A percentile compares a stretch with the other conserved stretches of the same genome.
Evolutionary conservation across 2,113 vertebrate genomes (phyloP).

Genomic region (Hemiscyllium ocellatum): DNA sequence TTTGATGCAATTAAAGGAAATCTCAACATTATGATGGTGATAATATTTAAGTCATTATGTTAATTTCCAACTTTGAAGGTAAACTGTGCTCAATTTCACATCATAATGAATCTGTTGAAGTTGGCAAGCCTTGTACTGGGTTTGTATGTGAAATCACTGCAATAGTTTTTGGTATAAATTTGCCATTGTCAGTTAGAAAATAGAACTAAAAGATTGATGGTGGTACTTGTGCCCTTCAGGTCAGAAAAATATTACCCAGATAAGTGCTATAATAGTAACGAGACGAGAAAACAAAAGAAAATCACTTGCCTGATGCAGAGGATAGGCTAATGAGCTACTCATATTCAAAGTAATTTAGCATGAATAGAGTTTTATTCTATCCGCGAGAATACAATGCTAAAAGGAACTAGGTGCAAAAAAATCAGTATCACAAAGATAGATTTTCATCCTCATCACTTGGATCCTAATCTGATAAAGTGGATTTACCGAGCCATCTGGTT

Average conservation of each 20-base stretch:
- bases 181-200: not conserved
- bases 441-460: not conserved
- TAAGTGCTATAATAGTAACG: not conserved
- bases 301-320: not conserved
- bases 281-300: not conserved
- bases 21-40: not conserved
- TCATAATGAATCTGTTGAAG: not conserved
- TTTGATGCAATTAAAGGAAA: not conserved
- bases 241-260: not conserved
- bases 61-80: not conserved
- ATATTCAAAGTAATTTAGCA: too few relatives aligned
- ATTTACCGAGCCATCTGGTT: not conserved
- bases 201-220: not conserved
- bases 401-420: not conserved
- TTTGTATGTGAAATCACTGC: not conserved
- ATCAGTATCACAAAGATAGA: not conserved
- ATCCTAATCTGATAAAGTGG: not conserved
- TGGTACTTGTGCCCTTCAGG: not conserved
- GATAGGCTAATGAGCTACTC: not conserved
- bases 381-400: not conserved
- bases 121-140: not conserved
- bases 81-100: not conserved
- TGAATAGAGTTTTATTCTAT: not conserved
- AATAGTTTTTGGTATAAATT: not conserved
- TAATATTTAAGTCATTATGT: not conserved